Evolutionary conservation across 2,113 vertebrate genomes (phyloP).

Genomic region (Psammodynastes pulverulentus): DNA sequence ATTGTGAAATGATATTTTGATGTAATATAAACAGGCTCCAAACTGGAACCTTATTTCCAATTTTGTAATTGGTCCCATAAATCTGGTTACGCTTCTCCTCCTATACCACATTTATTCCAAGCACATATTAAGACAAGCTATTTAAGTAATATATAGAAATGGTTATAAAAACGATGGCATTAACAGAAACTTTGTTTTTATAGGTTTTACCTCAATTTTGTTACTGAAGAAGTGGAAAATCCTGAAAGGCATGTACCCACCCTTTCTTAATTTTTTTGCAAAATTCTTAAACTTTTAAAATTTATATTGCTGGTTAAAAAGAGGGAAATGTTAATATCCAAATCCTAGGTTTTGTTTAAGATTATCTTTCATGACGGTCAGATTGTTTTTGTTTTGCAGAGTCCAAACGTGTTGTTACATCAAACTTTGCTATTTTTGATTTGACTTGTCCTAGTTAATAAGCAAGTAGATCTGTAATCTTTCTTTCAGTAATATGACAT

Average conservation of each 20-base stretch:
- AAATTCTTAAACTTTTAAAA: background rate
- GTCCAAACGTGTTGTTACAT: constrained; percentile 45
- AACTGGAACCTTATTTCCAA: background rate
- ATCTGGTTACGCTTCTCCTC: too few species aligned
- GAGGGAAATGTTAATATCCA: background rate
- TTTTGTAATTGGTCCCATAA: background rate
- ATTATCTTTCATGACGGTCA: constrained; percentile 36
- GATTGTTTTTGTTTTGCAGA: constrained; percentile 37
- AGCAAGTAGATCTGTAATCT: constrained; percentile 48
- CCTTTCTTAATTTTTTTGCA: constrained; percentile 6
- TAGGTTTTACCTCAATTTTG: constrained; percentile 99
- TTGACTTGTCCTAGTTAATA: constrained; percentile 42
- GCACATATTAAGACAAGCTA: background rate
- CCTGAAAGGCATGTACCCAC: constrained; percentile 82
- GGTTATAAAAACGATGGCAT: background rate
- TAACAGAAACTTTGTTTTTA: constrained; percentile 34
- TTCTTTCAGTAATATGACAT: constrained; percentile 19
- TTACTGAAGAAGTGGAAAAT: constrained; percentile 93
- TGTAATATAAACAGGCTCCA: background rate
- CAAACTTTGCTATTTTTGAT: constrained; percentile 45
- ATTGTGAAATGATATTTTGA: background rate
- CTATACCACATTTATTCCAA: background rate
- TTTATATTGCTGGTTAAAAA: background rate
- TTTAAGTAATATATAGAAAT: background rate
- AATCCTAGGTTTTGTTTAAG: constrained; percentile 1